Evolutionary conservation across 2,888 invertebrate species (phyloP).

Genomic region (Antheraea yamamai): DNA sequence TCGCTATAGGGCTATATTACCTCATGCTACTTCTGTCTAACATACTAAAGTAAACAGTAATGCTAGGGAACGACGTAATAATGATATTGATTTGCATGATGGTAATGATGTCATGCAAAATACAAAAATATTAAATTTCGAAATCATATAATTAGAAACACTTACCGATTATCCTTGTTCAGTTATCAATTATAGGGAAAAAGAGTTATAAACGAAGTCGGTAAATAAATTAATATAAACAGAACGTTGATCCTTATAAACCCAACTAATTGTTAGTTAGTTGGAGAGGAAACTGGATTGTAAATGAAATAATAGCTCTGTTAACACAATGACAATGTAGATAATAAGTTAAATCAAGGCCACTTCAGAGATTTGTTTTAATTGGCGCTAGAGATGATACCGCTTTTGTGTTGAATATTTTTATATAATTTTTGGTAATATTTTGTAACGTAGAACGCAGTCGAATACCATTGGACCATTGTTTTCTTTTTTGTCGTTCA

Average conservation of each 20-base stretch:
- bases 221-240: background rate
- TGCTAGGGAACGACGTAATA: slow-evolving; percentile 27
- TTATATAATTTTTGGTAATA: slow-evolving; percentile 13
- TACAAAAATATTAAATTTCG: slow-evolving; percentile 32
- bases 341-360: slow-evolving; percentile 59
- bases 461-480: background rate
- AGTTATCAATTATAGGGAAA: slow-evolving; percentile 20
- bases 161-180: slow-evolving; percentile 49
- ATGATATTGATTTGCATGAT: slow-evolving; percentile 50
- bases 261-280: slow-evolving; percentile 30
- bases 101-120: slow-evolving; percentile 55
- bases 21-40: slow-evolving; percentile 53
- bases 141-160: slow-evolving; percentile 35
- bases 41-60: slow-evolving; percentile 30
- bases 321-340: slow-evolving; percentile 44
- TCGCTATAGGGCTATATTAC: slow-evolving; percentile 48
- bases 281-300: slow-evolving; percentile 49
- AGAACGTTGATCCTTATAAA: background rate
- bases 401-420: slow-evolving; percentile 28
- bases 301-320: slow-evolving; percentile 42
- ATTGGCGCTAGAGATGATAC: slow-evolving; percentile 31
- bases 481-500: background rate
- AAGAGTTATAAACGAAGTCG: slow-evolving; percentile 24
- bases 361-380: slow-evolving; percentile 40
- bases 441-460: slow-evolving; percentile 17